phyloP scores from a whole-genome alignment of 2,888 invertebrate species.

The Orthosia cruda region DNA sequence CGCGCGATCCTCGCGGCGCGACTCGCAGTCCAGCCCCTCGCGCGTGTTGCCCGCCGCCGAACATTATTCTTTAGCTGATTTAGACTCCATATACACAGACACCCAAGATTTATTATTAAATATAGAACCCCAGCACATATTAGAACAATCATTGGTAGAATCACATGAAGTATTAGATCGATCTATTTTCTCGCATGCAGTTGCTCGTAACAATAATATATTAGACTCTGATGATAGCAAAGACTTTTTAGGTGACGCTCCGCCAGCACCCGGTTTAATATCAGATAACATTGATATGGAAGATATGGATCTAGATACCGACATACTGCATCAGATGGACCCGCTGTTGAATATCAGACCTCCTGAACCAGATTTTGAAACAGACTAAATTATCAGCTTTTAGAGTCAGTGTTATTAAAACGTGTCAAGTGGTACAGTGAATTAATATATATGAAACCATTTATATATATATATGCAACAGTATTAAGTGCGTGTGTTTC shows the following conservation, averaged over 20 bases:
- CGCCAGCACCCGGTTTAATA: constrained; percentile 53
- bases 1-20: constrained; percentile 93
- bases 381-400: constrained; percentile 35
- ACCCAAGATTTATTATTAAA: constrained; percentile 67
- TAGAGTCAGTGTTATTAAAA: constrained; percentile 25
- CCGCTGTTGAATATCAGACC: constrained; percentile 48
- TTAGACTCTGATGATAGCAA: constrained; percentile 66
- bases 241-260: constrained; percentile 61
- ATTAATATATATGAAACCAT: neutral
- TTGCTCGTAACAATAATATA: constrained; percentile 35
- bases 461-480: neutral
- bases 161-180: constrained; percentile 52
- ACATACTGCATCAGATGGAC: constrained; percentile 52
- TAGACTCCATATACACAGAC: constrained; percentile 82
- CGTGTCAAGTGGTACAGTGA: constrained; percentile 16
- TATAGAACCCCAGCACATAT: constrained; percentile 61
- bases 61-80: constrained; percentile 80
- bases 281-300: constrained; percentile 59
- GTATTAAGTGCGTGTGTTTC: constrained; percentile 2
- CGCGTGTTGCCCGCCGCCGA: constrained; percentile 79
- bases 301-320: constrained; percentile 60
- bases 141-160: constrained; percentile 63
- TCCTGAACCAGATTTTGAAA: constrained; percentile 57
- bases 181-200: constrained; percentile 45
- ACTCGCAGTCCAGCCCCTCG: constrained; percentile 95